A percentile compares a stretch with the other conserved stretches of the same genome.
Conservation (phyloP, 2,888 invertebrate species). For the Melanostoma mellinum region DNA sequence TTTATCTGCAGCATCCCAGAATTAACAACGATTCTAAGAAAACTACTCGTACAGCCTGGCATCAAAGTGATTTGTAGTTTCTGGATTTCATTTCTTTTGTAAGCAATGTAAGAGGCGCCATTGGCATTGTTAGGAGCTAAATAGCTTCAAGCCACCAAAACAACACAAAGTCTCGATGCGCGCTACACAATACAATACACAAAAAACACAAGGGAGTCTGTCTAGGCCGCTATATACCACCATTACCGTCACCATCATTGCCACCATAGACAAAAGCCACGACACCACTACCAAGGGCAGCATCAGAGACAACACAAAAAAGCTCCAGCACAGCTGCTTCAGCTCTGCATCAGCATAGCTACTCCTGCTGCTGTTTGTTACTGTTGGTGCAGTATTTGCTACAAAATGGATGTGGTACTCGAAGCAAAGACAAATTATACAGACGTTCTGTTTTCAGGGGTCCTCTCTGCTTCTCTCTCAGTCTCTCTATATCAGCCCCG, state of each 20-base stretch:
- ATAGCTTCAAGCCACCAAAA: conserved; percentile 59
- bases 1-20: conserved; percentile 62
- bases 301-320: conserved; percentile 42
- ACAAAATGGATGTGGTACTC: conserved; percentile 69
- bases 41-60: conserved; percentile 52
- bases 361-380: conserved; percentile 29
- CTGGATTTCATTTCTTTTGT: conserved; percentile 63
- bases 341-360: conserved; percentile 33
- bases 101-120: conserved; percentile 71
- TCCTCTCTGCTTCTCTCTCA: conserved; percentile 19
- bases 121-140: conserved; percentile 70
- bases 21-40: conserved; percentile 59
- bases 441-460: conserved; percentile 55
- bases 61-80: conserved; percentile 72
- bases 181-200: conserved; percentile 51
- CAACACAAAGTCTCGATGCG: conserved; percentile 40
- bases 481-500: neutral
- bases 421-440: conserved; percentile 71
- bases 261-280: conserved; percentile 71
- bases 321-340: conserved; percentile 59
- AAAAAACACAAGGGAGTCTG: conserved; percentile 62
- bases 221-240: conserved; percentile 67
- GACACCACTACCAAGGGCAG: conserved; percentile 55
- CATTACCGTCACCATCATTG: conserved; percentile 62
- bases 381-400: conserved; percentile 9